Evolutionary conservation across 2,888 invertebrate species (phyloP).

Genomic region (Vesta saturnalis): DNA sequence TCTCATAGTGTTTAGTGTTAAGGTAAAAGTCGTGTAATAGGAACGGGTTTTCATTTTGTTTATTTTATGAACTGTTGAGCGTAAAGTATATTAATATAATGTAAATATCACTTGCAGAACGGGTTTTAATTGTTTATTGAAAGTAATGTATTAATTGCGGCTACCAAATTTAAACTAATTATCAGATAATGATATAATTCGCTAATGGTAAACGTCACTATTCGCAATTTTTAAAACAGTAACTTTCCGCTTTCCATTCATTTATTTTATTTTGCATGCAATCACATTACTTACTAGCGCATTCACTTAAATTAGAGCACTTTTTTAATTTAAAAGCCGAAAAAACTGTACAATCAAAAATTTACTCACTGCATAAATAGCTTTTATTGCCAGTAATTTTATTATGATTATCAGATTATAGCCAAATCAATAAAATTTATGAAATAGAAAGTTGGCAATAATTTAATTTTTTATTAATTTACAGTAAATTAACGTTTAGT

Average conservation of each 20-base stretch:
- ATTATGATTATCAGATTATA: no score
- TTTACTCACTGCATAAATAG: no score
- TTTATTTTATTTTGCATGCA: slow-evolving; percentile 19
- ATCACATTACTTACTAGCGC: slow-evolving; percentile 29
- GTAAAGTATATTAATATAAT: slow-evolving; percentile 27
- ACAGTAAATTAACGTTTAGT: no score
- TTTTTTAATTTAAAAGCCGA: slow-evolving; percentile 11
- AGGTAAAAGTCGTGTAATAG: slow-evolving; percentile 35
- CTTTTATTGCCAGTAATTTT: no score
- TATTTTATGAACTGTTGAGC: slow-evolving; percentile 34
- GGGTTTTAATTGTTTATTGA: slow-evolving; percentile 25
- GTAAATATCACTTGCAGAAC: slow-evolving; percentile 34
- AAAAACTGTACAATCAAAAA: no score
- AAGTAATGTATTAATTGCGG: slow-evolving; percentile 26
- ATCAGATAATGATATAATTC: not conserved
- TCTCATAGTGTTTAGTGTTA: slow-evolving; percentile 14
- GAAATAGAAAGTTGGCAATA: no score
- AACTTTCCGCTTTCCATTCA: slow-evolving; percentile 30
- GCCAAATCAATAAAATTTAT: no score
- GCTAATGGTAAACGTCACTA: slow-evolving; percentile 20
- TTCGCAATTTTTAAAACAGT: slow-evolving; percentile 22
- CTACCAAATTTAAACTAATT: not conserved
- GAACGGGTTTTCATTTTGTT: slow-evolving; percentile 33
- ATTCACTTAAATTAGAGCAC: slow-evolving; percentile 23
- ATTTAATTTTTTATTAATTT: no score